These are phyloP conservation scores for Caenorhabditis drosophilae DNA, from an alignment of 2,888 invertebrate genomes.

Conservation along the genomic window DNA sequence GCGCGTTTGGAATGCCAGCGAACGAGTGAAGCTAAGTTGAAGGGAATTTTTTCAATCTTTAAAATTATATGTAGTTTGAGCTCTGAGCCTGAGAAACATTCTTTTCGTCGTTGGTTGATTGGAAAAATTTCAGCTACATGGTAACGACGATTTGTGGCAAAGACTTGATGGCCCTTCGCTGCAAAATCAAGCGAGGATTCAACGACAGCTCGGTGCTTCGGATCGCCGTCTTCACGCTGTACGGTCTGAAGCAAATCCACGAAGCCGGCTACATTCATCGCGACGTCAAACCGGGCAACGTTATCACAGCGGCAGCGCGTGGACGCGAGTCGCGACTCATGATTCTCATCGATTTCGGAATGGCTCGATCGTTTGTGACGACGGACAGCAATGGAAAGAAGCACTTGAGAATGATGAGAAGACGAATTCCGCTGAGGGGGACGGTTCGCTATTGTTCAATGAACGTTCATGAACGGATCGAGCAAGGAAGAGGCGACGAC, in stretches of 20 bases:
- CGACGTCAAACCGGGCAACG: conserved; percentile 37
- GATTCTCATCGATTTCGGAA: conserved; percentile 35
- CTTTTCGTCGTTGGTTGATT: too few species aligned
- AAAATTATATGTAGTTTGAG: too few species aligned
- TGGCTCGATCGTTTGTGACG: conserved; percentile 33
- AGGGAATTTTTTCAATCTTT: too few species aligned
- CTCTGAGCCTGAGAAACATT: too few species aligned
- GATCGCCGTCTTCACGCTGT: conserved; percentile 29
- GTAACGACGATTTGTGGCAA: conserved; percentile 32
- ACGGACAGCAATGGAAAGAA: conserved; percentile 18
- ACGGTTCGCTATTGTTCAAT: conserved; percentile 36
- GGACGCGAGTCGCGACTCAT: conserved; percentile 19
- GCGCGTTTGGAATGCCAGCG: too few species aligned
- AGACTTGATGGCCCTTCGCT: conserved; percentile 30
- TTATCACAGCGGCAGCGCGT: conserved; percentile 21
- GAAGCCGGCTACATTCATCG: conserved; percentile 34
- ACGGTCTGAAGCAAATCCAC: conserved; percentile 31
- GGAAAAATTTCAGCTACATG: conserved; percentile 31
- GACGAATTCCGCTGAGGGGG: conserved; percentile 27
- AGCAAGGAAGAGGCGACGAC: conserved; percentile 32
- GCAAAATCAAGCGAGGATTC: conserved; percentile 32
- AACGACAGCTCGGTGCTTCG: conserved; percentile 30
- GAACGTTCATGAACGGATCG: conserved; percentile 31
- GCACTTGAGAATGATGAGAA: conserved; percentile 18
- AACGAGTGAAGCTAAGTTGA: too few species aligned